Evolutionary conservation across 2,797 vertebrate species (phyloP).

Genomic region (Gallinago stenura): DNA sequence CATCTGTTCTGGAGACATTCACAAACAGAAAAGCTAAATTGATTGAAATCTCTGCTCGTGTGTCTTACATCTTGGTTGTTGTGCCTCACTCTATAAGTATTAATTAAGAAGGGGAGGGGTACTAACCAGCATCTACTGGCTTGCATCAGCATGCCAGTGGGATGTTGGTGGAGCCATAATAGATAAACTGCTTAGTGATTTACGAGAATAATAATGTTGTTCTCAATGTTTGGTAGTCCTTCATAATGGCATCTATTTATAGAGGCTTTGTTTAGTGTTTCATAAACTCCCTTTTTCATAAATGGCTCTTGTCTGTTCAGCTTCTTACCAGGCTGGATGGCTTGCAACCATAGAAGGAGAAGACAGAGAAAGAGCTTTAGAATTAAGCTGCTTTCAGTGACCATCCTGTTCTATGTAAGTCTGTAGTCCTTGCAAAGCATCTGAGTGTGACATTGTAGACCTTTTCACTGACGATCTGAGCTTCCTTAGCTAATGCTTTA

Average conservation of each 20-base stretch:
- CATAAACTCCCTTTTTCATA: not conserved
- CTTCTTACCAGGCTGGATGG: not conserved
- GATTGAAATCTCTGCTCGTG: not conserved
- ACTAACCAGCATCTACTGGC: not conserved
- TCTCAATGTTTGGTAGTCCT: not conserved
- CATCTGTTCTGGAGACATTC: not conserved
- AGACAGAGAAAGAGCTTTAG: constrained; percentile 65
- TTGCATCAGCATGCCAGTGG: not conserved
- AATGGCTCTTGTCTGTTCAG: constrained; percentile 8
- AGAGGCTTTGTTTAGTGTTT: not conserved
- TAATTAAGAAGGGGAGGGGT: not conserved
- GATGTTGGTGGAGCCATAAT: not conserved
- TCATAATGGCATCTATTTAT: not conserved
- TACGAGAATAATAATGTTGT: not conserved
- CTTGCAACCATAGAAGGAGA: not conserved
- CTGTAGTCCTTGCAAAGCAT: not conserved
- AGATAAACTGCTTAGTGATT: not conserved
- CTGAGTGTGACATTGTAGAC: not conserved
- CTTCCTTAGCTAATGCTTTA: constrained; percentile 52
- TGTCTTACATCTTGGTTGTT: not conserved
- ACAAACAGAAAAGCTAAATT: not conserved
- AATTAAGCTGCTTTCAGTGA: constrained; percentile 24
- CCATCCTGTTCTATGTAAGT: not conserved
- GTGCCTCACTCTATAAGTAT: not conserved
- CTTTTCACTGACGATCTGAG: not conserved